Percentiles rank a stretch among this genome's conserved stretches.
Conservation (phyloP, 92 coral and sea anemone genomes). For the Meandrina meandrites region DNA sequence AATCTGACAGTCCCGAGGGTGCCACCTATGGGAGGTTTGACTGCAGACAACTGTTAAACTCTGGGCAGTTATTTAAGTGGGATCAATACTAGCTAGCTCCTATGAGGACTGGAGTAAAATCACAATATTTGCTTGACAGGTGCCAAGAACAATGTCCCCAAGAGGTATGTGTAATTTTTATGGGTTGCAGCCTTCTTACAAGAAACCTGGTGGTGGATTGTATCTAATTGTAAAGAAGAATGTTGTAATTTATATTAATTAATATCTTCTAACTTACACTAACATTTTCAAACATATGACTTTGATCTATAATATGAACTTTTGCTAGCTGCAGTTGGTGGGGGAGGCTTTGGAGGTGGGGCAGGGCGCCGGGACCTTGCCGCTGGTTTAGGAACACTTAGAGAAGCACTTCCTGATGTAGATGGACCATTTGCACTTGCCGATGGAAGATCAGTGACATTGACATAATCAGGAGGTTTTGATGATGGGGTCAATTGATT, state of each 20-base stretch:
- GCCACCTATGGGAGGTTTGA: too few species aligned
- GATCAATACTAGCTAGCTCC: too few species aligned
- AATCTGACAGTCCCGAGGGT: too few species aligned
- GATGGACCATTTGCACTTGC: conserved; percentile 47
- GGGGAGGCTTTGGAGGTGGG: conserved; percentile 75
- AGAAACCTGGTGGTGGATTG: neutral
- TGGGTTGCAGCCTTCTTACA: neutral
- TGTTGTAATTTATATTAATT: neutral
- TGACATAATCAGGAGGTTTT: conserved; percentile 75
- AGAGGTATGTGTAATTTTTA: neutral
- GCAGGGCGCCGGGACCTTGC: conserved; percentile 50
- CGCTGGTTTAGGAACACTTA: conserved; percentile 52
- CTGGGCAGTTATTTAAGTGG: too few species aligned
- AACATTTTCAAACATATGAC: conserved; percentile 34
- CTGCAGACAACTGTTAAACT: too few species aligned
- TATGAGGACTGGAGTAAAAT: too few species aligned
- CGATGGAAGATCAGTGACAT: conserved; percentile 61
- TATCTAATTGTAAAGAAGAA: neutral
- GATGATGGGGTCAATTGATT: conserved; percentile 48
- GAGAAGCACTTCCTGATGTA: conserved; percentile 9
- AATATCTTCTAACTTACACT: neutral
- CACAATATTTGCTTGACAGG: neutral
- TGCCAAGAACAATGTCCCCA: neutral
- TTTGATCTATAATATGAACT: conserved; percentile 17
- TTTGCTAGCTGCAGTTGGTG: conserved; percentile 51